Conservation (phyloP, 2,888 invertebrate species). For the Matsumyia berberina region DNA sequence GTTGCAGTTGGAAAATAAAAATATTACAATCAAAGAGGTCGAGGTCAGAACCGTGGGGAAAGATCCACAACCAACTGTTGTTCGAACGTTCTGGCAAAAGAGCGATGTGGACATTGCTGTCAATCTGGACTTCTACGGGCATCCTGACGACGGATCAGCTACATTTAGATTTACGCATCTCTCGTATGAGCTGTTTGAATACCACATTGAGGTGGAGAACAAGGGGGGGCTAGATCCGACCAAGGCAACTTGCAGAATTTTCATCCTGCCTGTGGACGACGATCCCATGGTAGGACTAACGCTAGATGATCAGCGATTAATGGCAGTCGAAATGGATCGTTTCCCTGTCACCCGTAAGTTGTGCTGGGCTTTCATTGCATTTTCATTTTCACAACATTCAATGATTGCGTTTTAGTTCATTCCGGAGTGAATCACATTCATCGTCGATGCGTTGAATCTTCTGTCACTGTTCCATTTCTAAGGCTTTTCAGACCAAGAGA, state of each 20-base stretch:
- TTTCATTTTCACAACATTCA: too few relatives aligned
- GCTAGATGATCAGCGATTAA: neutral
- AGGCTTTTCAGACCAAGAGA: neutral
- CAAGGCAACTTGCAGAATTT: conserved; percentile 77
- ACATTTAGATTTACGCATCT: conserved; percentile 85
- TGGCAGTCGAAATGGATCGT: too few relatives aligned
- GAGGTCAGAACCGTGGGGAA: conserved; percentile 51
- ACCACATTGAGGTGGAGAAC: conserved; percentile 86
- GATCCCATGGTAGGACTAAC: conserved; percentile 86
- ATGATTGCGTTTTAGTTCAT: neutral
- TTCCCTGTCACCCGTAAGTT: too few relatives aligned
- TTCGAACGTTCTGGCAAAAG: conserved; percentile 90
- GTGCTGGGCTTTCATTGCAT: too few relatives aligned
- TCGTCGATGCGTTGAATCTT: too few relatives aligned
- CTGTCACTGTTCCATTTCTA: too few relatives aligned
- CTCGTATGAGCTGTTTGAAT: conserved; percentile 88
- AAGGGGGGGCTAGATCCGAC: too few relatives aligned
- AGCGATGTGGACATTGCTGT: conserved; percentile 89
- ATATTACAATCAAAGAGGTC: conserved; percentile 34
- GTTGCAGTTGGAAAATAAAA: conserved; percentile 40
- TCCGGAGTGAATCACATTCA: too few relatives aligned
- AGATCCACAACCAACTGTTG: conserved; percentile 83
- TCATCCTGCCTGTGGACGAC: conserved; percentile 86
- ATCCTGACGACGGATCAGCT: conserved; percentile 87
- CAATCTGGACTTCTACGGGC: conserved; percentile 89